Evolutionary conservation across 2,888 invertebrate genomes (phyloP).

Genomic region (Agriotes lineatus): DNA sequence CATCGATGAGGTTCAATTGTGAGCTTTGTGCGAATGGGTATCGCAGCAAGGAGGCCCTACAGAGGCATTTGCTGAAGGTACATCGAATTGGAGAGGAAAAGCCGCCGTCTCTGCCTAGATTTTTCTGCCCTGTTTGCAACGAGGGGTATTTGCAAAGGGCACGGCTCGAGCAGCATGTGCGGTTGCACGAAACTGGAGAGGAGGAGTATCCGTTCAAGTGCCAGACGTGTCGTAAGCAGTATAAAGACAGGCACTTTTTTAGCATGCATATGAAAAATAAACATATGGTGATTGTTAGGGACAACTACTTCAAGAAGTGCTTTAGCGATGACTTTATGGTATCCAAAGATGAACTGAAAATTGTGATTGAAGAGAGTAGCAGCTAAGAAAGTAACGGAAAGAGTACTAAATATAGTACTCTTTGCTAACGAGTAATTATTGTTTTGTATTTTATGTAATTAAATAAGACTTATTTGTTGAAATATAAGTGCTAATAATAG

Average conservation of each 20-base stretch:
- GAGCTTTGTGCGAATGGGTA: slow-evolving; percentile 9
- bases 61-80: slow-evolving; percentile 6
- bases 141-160: slow-evolving; percentile 2
- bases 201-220: slow-evolving; percentile 21
- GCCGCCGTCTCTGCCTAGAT: not conserved
- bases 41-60: slow-evolving; percentile 12
- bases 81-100: slow-evolving; percentile 21
- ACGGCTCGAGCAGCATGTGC: slow-evolving; percentile 6
- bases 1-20: slow-evolving; percentile 4
- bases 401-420: no score
- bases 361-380: no score
- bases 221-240: not conserved
- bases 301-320: no score
- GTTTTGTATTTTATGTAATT: no score
- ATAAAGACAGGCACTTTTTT: slow-evolving; percentile 13
- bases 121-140: slow-evolving; percentile 10
- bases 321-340: no score
- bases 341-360: no score
- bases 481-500: no score
- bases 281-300: no score
- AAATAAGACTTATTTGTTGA: no score
- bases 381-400: no score
- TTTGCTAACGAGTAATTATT: no score
- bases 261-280: slow-evolving; percentile 20
- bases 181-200: slow-evolving; percentile 5